phyloP scores from a whole-genome alignment of 2,797 vertebrate genomes.

The Parotocinclus haroldoi region DNA sequence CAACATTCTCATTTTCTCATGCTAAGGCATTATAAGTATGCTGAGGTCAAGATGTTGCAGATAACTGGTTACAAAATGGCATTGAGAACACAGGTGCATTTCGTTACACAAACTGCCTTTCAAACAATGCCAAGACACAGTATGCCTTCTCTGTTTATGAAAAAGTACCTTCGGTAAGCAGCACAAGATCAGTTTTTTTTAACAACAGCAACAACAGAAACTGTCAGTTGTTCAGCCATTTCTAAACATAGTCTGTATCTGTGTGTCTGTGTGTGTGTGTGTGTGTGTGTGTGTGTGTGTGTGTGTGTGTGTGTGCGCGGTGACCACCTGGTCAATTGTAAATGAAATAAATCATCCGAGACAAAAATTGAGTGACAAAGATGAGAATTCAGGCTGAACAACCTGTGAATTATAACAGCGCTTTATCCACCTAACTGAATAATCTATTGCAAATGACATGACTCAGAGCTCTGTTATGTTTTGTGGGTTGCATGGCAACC shows the following conservation, averaged over 20 bases:
- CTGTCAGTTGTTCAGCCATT: neutral
- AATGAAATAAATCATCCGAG: too few species aligned
- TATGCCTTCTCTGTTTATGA: conserved; percentile 38
- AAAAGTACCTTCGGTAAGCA: neutral
- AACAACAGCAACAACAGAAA: too few species aligned
- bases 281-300: too few species aligned
- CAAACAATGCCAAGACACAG: conserved; percentile 39
- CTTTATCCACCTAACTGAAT: conserved; percentile 20
- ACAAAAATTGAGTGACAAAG: neutral
- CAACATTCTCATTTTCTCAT: conserved; percentile 21
- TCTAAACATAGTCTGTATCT: too few species aligned
- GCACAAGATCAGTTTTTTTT: neutral
- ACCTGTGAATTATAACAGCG: conserved; percentile 21
- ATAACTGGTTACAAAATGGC: conserved; percentile 51
- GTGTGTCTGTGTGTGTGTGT: too few species aligned
- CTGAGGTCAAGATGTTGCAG: conserved; percentile 61
- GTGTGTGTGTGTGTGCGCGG: too few species aligned
- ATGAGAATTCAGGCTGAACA: neutral
- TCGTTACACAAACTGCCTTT: conserved; percentile 55
- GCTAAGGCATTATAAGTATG: conserved; percentile 32
- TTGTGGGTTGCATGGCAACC: conserved; percentile 41
- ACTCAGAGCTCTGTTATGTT: conserved; percentile 47
- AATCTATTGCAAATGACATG: conserved; percentile 27
- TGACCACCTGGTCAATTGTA: too few species aligned
- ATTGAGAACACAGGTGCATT: conserved; percentile 61